Percentiles rank a stretch among this genome's conserved stretches.
Conservation (phyloP, 1,140 invertebrate species). For the Amphibalanus amphitrite region DNA sequence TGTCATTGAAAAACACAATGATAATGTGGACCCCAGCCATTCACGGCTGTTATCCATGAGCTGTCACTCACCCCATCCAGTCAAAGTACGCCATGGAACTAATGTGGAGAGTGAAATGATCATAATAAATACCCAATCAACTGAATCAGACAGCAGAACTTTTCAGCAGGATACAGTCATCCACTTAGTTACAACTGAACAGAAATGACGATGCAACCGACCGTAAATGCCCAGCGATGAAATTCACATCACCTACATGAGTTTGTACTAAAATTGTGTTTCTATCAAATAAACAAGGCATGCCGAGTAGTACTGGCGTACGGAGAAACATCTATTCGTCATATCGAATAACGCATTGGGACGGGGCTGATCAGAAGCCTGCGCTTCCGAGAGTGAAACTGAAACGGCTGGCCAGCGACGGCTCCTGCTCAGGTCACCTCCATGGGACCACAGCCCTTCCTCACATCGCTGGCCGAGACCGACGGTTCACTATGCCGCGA, state of each 20-base stretch:
- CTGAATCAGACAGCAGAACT: too few species aligned
- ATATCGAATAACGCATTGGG: not conserved
- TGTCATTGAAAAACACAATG: too few species aligned
- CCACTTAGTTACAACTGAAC: too few species aligned
- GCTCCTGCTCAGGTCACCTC: not conserved
- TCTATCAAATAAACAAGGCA: not conserved
- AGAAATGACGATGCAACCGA: not conserved
- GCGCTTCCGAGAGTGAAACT: not conserved
- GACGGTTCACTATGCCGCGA: not conserved
- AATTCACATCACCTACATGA: not conserved
- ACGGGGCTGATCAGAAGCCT: too few species aligned
- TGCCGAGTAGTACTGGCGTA: not conserved
- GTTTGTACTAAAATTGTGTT: not conserved
- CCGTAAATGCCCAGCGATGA: not conserved
- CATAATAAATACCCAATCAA: too few species aligned
- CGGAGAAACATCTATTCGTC: not conserved
- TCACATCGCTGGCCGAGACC: not conserved
- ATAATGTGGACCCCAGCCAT: too few species aligned
- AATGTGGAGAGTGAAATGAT: too few species aligned
- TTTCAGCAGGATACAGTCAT: too few species aligned
- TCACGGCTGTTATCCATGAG: too few species aligned
- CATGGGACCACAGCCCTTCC: not conserved
- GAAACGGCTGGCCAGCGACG: too few species aligned
- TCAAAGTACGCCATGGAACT: too few species aligned
- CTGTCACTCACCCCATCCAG: too few species aligned